A percentile compares a stretch with the other conserved stretches of the same genome.
These are phyloP conservation scores for Pardosa pseudoannulata DNA, from an alignment of 2,888 invertebrate genomes.

Conservation along the genomic window DNA sequence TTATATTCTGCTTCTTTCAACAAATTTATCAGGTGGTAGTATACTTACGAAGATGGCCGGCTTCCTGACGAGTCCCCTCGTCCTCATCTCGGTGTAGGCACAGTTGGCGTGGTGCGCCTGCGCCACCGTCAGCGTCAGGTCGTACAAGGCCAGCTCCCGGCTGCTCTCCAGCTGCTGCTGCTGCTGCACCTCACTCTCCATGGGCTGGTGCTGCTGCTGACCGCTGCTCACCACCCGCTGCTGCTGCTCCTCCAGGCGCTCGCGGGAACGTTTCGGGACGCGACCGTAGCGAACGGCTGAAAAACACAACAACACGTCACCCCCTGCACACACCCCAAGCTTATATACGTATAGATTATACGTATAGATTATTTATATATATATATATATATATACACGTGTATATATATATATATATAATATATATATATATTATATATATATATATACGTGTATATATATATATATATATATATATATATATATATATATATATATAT, in stretches of 20 bases:
- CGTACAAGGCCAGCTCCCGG: slow-evolving; percentile 84
- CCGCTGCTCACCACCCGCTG: slow-evolving; percentile 56
- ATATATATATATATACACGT: too few relatives aligned
- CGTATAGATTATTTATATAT: too few relatives aligned
- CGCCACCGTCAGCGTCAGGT: slow-evolving; percentile 87
- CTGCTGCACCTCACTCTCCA: slow-evolving; percentile 77
- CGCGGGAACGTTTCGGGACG: slow-evolving; percentile 94
- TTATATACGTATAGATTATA: too few relatives aligned
- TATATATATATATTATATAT: too few relatives aligned
- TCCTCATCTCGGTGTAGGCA: slow-evolving; percentile 90
- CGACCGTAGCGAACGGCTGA: slow-evolving; percentile 96
- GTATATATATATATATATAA: too few relatives aligned
- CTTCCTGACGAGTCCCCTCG: slow-evolving; percentile 83
- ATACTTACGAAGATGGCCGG: slow-evolving; percentile 82
- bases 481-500: too few relatives aligned
- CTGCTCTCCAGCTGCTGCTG: slow-evolving; percentile 78
- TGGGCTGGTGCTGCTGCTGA: slow-evolving; percentile 80
- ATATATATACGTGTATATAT: too few relatives aligned
- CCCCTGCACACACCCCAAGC: too few relatives aligned
- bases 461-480: too few relatives aligned
- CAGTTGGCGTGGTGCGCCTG: slow-evolving; percentile 91
- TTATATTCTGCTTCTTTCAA: too few relatives aligned
- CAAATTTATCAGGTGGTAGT: too few relatives aligned
- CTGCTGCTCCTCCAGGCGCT: slow-evolving; percentile 82
- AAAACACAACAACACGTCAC: too few relatives aligned